Base-by-base conservation (phyloP, 2,888 invertebrate genomes). In the Xestoiulus laeticollis region DNA sequence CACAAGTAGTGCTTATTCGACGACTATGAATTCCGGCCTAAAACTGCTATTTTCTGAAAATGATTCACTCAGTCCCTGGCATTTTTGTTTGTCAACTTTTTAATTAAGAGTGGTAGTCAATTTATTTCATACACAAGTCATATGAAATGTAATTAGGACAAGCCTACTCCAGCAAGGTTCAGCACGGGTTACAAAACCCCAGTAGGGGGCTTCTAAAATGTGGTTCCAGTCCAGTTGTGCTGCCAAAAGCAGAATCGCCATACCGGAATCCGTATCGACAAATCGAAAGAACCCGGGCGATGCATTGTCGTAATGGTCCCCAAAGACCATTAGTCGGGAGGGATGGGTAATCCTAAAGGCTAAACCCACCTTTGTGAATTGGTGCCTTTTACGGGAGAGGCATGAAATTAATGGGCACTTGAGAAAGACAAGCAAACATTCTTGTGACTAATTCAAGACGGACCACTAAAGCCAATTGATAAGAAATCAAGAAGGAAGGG, bases 91-190 rank as follows among this genome's bases (percentile, higher is more conserved):
- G 59, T 22, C 59, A 59, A 59, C 22, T 59, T 59, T 59, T 59
- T 48, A 48, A 59, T 22, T 59, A 12, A 44, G 44, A 59, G 59
- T 59, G n/a, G 59, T 59, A 22, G 59, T 59, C 22, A 59, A 59
- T 59, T n/a, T 59, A 59, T 59, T 59, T 59, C 59, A 59, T 59
- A 59, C 59, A 59, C 59, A 59, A 59, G 59, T 59, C 59, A 59
- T 59, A 59, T 59, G 59, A 59, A 59, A 59, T n/a, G n/a, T 22
- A 59, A 59, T 59, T 59, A 59, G 59, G 22, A 22, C n/a, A n/a
- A n/a, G n/a, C n/a, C 59, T 59, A 59, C 59, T 22, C n/a, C 59
- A 22, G 59, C 22, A 22, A 59, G 59, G 59, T 59, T 2, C 59
- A 22, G 59, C 59, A 59, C 22, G 59, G n/a, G 59, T 59, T 59